Percentiles rank a stretch among this genome's conserved stretches.
These are phyloP conservation scores for Mongoloraphidia duomilia DNA, from an alignment of 2,888 invertebrate species.

Conservation along the genomic window DNA sequence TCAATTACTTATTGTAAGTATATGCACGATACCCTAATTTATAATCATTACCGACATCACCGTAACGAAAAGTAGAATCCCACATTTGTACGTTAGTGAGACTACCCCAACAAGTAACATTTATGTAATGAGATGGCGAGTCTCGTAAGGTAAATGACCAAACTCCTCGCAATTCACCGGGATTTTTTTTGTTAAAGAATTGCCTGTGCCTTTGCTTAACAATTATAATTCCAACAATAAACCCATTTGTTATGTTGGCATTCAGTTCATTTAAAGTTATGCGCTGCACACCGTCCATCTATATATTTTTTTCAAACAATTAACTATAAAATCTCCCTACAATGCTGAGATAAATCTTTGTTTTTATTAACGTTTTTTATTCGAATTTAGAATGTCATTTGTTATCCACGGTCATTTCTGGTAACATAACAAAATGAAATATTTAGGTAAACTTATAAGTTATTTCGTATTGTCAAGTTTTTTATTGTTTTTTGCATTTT, in stretches of 20 bases:
- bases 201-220: constrained; percentile 45
- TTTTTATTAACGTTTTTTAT: too few relatives aligned
- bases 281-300: constrained; percentile 17
- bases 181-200: constrained; percentile 35
- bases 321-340: too few relatives aligned
- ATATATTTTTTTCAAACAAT: too few relatives aligned
- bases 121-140: constrained; percentile 53
- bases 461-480: too few relatives aligned
- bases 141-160: constrained; percentile 65
- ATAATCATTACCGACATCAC: constrained; percentile 46
- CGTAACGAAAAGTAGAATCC: constrained; percentile 48
- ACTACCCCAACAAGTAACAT: constrained; percentile 63
- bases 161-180: constrained; percentile 45
- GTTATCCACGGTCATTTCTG: too few relatives aligned
- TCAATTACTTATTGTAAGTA: not conserved
- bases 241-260: constrained; percentile 21
- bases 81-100: constrained; percentile 45
- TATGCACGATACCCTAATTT: not conserved
- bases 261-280: constrained; percentile 22
- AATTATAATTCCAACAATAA: constrained; percentile 44
- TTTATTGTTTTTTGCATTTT: too few relatives aligned
- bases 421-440: too few relatives aligned
- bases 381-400: too few relatives aligned
- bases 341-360: too few relatives aligned
- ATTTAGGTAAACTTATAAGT: too few relatives aligned